Evolutionary conservation across 2,113 vertebrate genomes (phyloP), one percentile per base, ranked within the genome.

Genomic region (Syrmaticus mikado): DNA sequence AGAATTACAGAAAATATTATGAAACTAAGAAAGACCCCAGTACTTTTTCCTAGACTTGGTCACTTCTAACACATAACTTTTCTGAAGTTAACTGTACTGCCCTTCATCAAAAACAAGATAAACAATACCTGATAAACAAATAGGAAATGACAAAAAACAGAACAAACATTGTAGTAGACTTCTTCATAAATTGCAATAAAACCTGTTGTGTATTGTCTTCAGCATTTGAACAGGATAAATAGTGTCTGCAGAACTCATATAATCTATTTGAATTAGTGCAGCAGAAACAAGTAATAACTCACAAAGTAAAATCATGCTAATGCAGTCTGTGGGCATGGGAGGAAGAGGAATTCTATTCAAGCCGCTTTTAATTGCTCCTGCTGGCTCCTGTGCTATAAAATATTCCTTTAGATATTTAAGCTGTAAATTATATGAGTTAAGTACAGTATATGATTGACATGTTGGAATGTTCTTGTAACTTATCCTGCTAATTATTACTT

Each of bases 391-490:
- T 73, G 8, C 85, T 77, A 19, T 57, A 72, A 90, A 90, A 81
- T 93, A 75, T 48, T 92, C 79, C 60, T 80, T 86, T 32, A 82
- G 64, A 87, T 97, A 85, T 85, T 94, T 84, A 83, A 91, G 10
- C 30, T 92, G 88, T 90, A 79, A 87, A 94, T 90, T 61, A 95
- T 81, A 80, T 93, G 78, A 94, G 87, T 74, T 65, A 84, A 80
- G 57, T 93, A 88, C 36, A 96, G 92, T 85, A 85, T 96, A 53
- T 89, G 38, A 90, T 80, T 96, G 80, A 81, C 79, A 75, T 62
- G 36, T 95, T 89, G 71, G 60, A 84, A 71, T 87, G 72, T 84
- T 96, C 93, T 93, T 85, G 36, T 87, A 95, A 94, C 46, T 94
- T 85, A 66, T 30, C 20, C 71, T 78, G 53, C 72, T 95, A 92